phyloP scores from a whole-genome alignment of 2,888 invertebrate genomes.

The Podotricha telesiphe region DNA sequence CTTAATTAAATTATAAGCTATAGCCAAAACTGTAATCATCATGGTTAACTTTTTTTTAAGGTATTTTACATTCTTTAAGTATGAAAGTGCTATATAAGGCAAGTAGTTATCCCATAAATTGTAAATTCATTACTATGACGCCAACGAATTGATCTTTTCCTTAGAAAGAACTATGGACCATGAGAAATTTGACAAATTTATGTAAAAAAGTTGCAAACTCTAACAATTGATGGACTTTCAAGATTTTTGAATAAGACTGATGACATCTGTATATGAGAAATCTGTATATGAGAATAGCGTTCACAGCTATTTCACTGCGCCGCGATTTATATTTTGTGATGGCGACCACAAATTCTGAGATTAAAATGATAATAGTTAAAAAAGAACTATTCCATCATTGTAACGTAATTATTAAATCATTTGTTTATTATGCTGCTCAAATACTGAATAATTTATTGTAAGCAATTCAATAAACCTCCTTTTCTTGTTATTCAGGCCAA shows the following conservation, averaged over 20 bases:
- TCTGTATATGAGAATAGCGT: no score
- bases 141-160: constrained; percentile 29
- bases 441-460: constrained; percentile 2
- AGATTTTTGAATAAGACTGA: no score
- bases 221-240: no score
- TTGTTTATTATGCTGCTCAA: neutral
- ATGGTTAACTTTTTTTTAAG: neutral
- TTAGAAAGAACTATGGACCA: constrained; percentile 12
- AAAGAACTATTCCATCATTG: neutral
- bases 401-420: neutral
- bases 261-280: no score
- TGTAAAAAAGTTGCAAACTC: constrained; percentile 3
- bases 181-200: no score
- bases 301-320: no score
- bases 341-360: neutral
- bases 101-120: constrained; percentile 39
- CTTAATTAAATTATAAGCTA: no score
- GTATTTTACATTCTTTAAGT: constrained; percentile 13
- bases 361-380: neutral
- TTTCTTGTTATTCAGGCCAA: constrained; percentile 29
- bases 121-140: constrained; percentile 34
- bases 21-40: no score
- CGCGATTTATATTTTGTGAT: no score
- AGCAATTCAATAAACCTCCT: constrained; percentile 17
- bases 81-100: constrained; percentile 30